A percentile compares a stretch with the other conserved stretches of the same genome.
phyloP scores from a whole-genome alignment of 2,797 vertebrate genomes.

The Oryzias dopingdopingensis region DNA sequence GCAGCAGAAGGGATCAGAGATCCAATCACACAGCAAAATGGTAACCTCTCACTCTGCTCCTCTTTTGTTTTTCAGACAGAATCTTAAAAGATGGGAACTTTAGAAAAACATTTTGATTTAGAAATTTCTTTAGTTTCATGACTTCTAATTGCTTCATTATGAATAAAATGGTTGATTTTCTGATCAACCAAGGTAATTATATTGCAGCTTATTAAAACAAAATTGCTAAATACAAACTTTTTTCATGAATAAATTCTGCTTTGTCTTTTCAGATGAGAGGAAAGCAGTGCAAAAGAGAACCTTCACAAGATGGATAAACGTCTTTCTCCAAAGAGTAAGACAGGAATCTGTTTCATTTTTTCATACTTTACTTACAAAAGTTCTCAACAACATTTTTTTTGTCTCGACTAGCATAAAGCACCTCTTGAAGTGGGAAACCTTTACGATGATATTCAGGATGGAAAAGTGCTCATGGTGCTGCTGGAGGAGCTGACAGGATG shows the following conservation, averaged over 20 bases:
- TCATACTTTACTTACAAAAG: neutral
- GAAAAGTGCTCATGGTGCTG: conserved; percentile 87
- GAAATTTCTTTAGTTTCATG: neutral
- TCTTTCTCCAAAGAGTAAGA: conserved; percentile 86
- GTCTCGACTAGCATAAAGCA: conserved; percentile 75
- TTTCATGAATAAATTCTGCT: neutral
- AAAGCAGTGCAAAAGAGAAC: conserved; percentile 84
- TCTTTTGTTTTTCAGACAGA: neutral
- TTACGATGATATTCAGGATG: conserved; percentile 88
- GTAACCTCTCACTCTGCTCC: conserved; percentile 24
- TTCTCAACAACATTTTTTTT: neutral
- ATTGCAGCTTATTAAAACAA: neutral
- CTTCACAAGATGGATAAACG: conserved; percentile 91
- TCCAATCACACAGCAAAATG: conserved; percentile 23
- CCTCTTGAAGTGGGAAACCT: conserved; percentile 85
- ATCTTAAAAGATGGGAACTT: neutral
- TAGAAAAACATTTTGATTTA: neutral
- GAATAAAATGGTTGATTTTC: neutral
- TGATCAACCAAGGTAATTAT: neutral
- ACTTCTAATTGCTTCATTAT: conserved; percentile 16
- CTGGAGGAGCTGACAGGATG: conserved; percentile 89
- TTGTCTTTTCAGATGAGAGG: conserved; percentile 72
- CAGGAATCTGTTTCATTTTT: neutral
- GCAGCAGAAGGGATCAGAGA: conserved; percentile 15
- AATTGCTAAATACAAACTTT: neutral